Evolutionary conservation across 2,797 vertebrate species (phyloP).

Genomic region (Loris lydekkerianus): DNA sequence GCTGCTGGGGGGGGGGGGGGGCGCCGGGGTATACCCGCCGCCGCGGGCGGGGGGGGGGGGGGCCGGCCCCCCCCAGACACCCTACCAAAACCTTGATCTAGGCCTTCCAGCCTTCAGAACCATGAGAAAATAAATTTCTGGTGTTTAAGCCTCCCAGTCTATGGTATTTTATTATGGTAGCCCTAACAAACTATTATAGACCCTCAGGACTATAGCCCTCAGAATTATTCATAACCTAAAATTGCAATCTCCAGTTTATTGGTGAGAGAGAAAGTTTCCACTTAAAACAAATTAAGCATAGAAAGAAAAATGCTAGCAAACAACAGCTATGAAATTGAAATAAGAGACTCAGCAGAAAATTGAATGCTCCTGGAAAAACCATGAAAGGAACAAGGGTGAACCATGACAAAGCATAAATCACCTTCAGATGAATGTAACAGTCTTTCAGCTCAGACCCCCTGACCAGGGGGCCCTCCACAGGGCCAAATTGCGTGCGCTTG

Average conservation of each 20-base stretch:
- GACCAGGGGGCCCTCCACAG: conserved; percentile 95
- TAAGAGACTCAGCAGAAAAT: neutral
- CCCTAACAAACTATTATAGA: neutral
- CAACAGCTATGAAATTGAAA: neutral
- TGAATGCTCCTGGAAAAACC: neutral
- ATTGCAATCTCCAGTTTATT: neutral
- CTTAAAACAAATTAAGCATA: neutral
- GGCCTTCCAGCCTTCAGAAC: neutral
- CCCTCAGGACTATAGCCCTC: neutral
- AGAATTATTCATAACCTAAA: neutral
- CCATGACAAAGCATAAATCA: conserved; percentile 73
- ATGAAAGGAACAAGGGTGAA: neutral
- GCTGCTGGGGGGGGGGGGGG: too few relatives aligned
- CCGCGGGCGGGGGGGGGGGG: too few relatives aligned
- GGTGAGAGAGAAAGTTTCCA: neutral
- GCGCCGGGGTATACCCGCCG: too few relatives aligned
- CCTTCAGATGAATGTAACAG: conserved; percentile 96
- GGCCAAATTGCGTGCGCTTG: conserved; percentile 98
- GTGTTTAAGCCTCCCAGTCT: neutral
- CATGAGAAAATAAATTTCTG: neutral
- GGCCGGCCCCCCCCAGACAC: too few relatives aligned
- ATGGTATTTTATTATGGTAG: neutral
- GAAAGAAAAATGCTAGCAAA: conserved; percentile 38
- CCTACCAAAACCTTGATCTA: neutral
- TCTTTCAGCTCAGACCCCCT: conserved; percentile 94